Base-by-base conservation (phyloP, 1,140 invertebrate genomes). In the Ericerus pela region DNA sequence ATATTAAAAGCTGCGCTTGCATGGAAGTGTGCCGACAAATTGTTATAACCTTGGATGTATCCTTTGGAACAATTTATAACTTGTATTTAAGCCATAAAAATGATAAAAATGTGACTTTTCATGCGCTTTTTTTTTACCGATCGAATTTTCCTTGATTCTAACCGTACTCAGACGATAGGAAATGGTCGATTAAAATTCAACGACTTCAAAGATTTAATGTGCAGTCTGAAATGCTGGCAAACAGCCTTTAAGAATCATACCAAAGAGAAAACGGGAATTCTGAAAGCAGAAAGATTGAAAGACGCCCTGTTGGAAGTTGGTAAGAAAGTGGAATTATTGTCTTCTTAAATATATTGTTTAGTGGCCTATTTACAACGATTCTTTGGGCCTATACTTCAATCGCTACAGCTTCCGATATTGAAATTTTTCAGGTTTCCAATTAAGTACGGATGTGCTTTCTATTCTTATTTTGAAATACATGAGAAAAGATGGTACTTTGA, bases 181-280 rank as follows among this genome's bases (percentile, higher is more conserved):
- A 81, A 76, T 37, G 88, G 89, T 0, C 74, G 88, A 61, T 74
- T 94, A 31, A 86, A 84, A 61, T 85, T 91, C 61, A 76, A 75
- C 47, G 86, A 93, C 62, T 94, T 93, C 68, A 91, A 91, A 68
- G 87, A 92, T 65, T 73, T 95, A 43, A 91, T 95, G 79, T 90
- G 85, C 58, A 92, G 87, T 65, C 69, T 95, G 18, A 92, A 91
- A 66, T 79, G 83, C 56, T 93, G 90, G 89, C 90, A 94, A 67
- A 80, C 79, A 5, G 84, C 87, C 3, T 95, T 94, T 67, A 89
- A 88, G 67, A 85, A 81, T 63, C 88, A 94, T 65, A 87, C 88
- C 1, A 86, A 87, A 64, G 88, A 92, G 65, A 90, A 90, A 68
- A 88, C 87, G 11, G 89, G 90, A 20, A 87, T 94, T 29, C 69